These are phyloP conservation scores for Brachionus paranguensis DNA, from an alignment of 1,140 invertebrate genomes.

Conservation along the genomic window DNA sequence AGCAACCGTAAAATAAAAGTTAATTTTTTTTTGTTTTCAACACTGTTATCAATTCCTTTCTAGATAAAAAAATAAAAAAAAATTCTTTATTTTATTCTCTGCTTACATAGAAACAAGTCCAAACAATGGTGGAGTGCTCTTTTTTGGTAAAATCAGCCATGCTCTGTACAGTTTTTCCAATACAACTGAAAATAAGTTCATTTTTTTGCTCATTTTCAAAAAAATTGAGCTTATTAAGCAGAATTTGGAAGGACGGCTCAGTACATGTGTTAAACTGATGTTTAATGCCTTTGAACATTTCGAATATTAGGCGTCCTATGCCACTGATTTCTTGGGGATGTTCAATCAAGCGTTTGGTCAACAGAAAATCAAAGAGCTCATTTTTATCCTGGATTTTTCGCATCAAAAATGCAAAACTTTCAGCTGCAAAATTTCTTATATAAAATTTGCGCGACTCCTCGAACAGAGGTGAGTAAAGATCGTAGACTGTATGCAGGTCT, in stretches of 20 bases:
- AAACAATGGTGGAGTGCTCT: constrained; percentile 40
- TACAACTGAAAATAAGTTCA: constrained; percentile 11
- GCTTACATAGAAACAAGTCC: constrained; percentile 42
- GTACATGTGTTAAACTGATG: constrained; percentile 69
- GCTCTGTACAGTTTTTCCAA: constrained; percentile 23
- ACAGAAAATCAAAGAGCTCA: constrained; percentile 66
- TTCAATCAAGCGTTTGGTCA: constrained; percentile 62
- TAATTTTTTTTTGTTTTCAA: neutral
- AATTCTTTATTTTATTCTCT: neutral
- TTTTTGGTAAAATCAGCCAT: constrained; percentile 42
- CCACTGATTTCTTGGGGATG: constrained; percentile 65
- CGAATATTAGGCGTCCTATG: constrained; percentile 74
- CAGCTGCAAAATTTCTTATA: constrained; percentile 83
- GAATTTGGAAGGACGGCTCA: constrained; percentile 43
- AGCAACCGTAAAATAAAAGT: neutral
- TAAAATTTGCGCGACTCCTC: constrained; percentile 67
- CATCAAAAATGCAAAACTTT: constrained; percentile 84
- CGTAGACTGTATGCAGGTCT: constrained; percentile 68
- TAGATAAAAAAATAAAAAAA: neutral
- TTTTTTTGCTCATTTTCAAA: constrained; percentile 36
- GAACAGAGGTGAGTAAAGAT: constrained; percentile 67
- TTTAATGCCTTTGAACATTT: constrained; percentile 71
- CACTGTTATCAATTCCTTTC: neutral
- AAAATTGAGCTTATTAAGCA: constrained; percentile 38
- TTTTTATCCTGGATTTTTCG: constrained; percentile 71